Evolutionary conservation across 2,113 vertebrate species (phyloP).

Genomic region (Cyprinodon brontotheroides): DNA sequence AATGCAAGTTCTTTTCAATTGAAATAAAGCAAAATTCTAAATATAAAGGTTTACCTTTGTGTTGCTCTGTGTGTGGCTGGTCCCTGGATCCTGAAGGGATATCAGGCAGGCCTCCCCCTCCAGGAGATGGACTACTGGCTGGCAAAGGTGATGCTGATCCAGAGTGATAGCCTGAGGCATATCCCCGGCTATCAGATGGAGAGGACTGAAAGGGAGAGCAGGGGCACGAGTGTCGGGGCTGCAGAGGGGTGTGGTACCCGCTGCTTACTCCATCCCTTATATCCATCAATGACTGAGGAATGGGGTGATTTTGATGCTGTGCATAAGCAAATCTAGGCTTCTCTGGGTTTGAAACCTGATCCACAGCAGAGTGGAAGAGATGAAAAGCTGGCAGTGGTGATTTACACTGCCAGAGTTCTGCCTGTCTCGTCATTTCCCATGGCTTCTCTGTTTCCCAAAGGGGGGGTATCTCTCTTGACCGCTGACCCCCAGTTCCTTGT

Average conservation of each 20-base stretch:
- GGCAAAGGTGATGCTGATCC: constrained; percentile 73
- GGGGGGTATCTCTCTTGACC: constrained; percentile 51
- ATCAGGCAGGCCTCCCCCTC: constrained; percentile 51
- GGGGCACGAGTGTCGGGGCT: constrained; percentile 70
- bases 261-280: constrained; percentile 77
- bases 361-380: constrained; percentile 71
- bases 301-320: constrained; percentile 62
- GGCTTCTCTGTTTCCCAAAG: constrained; percentile 66
- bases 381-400: constrained; percentile 61
- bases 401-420: constrained; percentile 75
- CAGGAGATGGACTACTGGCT: constrained; percentile 62
- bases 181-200: constrained; percentile 74
- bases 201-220: constrained; percentile 74
- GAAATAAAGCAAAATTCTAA: background rate
- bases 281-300: constrained; percentile 73
- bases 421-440: constrained; percentile 70
- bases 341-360: constrained; percentile 63
- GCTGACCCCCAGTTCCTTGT: constrained; percentile 58
- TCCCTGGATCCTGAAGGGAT: constrained; percentile 29
- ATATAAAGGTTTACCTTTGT: constrained; percentile 53
- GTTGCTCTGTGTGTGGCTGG: constrained; percentile 37
- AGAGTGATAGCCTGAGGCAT: constrained; percentile 78
- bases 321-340: constrained; percentile 58
- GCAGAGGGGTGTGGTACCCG: constrained; percentile 76
- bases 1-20: background rate